These are phyloP conservation scores for Crematogaster levior DNA, from an alignment of 2,888 invertebrate species.

Conservation along the genomic window DNA sequence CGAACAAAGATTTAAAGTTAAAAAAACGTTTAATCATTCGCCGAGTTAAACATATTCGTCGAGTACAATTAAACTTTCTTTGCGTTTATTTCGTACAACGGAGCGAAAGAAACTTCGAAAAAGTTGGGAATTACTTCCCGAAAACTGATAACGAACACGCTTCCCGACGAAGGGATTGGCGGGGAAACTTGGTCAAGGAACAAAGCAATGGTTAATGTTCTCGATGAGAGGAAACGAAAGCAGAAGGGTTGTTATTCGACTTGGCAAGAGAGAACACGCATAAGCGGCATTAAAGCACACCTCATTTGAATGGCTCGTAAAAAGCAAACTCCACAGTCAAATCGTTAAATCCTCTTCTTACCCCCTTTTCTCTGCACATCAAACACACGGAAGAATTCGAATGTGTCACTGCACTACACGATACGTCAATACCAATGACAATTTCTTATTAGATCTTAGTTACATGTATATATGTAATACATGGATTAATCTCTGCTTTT, in stretches of 20 bases:
- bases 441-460: constrained; percentile 11
- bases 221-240: constrained; percentile 40
- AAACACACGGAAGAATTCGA: constrained; percentile 13
- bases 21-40: not conserved
- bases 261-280: constrained; percentile 58
- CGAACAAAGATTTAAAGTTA: constrained; percentile 7
- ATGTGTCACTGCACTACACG: not conserved
- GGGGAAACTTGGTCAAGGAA: constrained; percentile 46
- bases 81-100: constrained; percentile 18
- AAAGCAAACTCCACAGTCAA: constrained; percentile 35
- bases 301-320: constrained; percentile 67
- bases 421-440: not conserved
- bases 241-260: constrained; percentile 56
- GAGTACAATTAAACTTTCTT: not conserved
- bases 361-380: no score
- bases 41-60: not conserved
- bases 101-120: not conserved
- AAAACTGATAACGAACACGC: constrained; percentile 51
- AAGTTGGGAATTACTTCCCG: constrained; percentile 39
- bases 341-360: not conserved
- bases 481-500: constrained; percentile 14
- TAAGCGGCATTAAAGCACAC: constrained; percentile 59
- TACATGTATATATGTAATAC: constrained; percentile 25
- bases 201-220: constrained; percentile 25
- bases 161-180: not conserved